Base-by-base conservation (phyloP, 2,113 vertebrate species). In the Colaptes auratus region DNA sequence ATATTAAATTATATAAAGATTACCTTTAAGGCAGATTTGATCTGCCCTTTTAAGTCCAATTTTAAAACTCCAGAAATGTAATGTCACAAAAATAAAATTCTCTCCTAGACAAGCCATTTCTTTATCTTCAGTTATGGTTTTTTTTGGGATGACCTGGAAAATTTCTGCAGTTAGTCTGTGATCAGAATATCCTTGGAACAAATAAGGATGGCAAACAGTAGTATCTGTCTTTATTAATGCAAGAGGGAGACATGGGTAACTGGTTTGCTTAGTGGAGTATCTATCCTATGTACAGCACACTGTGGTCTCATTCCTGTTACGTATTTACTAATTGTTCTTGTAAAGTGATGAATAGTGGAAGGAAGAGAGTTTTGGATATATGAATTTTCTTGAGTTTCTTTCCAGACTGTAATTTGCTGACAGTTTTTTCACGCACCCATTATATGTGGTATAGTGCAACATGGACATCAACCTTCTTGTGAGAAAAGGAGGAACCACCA, bases 261-360 rank as follows among this genome's bases (percentile, higher is more conserved):
- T 23, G 1, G 64, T 61, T 74, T 86, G 10, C 31, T 69, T 52
- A 31, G 15, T 69, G 35, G 24, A 48, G 3, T 90, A 39, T 52
- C 27, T 70, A 6, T 88, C 67, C 46, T 81, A 7, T 50, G 55
- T 65, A 28, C 44, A 71, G 23, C 31, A 72, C 3, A 5, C 19
- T 59, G 13, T 52, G 35, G 55, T 87, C 44, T 76, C 5, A 9
- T 76, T 82, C 15, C 30, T 52, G 28, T 52, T 24, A 36, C 63
- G 81, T 88, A 75, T 86, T 93, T 95, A 78, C 59, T 28, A 31
- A 30, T 60, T 74, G 24, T 67, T 80, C 50, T 92, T 88, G 52
- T 69, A 30, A 82, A 78, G n/a, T 64, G 31, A 66, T 73, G 44
- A 78, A 52, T 65, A 72, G 48, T 66, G 48, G 46, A 50, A 82